Evolutionary conservation across 1,140 invertebrate species (phyloP).

Genomic region (Ladona fulva): DNA sequence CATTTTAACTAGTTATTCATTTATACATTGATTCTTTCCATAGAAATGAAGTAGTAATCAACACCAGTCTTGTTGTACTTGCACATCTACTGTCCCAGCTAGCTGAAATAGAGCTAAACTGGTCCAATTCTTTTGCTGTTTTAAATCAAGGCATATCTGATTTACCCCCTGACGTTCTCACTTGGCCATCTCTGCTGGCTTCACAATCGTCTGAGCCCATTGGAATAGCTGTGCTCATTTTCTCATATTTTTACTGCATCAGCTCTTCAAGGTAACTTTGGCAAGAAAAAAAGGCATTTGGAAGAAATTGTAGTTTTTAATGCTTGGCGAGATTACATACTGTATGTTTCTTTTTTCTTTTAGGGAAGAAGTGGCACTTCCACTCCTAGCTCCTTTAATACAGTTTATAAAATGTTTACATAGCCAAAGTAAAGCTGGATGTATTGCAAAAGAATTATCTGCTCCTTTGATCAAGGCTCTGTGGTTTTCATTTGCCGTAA

Average conservation of each 20-base stretch:
- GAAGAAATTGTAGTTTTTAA: background rate
- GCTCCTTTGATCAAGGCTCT: background rate
- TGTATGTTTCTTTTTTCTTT: background rate
- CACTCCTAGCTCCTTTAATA: background rate
- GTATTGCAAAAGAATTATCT: background rate
- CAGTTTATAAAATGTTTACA: background rate
- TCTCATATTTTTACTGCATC: background rate
- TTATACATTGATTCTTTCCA: too few species aligned
- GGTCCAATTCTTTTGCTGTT: background rate
- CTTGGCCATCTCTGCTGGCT: background rate
- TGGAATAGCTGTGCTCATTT: background rate
- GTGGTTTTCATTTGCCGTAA: background rate
- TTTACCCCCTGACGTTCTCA: background rate
- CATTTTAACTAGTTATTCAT: too few species aligned
- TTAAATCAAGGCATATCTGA: background rate
- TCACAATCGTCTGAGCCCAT: background rate
- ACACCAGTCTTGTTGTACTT: background rate
- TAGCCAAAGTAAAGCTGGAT: background rate
- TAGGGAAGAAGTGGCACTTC: background rate
- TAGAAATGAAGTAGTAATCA: background rate
- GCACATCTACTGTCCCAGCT: background rate
- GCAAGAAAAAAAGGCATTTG: background rate
- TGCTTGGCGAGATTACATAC: background rate
- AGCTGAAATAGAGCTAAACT: background rate
- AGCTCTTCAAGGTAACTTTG: background rate